These are phyloP conservation scores for Azemiops feae DNA, from an alignment of 2,113 vertebrate species.

Conservation along the genomic window DNA sequence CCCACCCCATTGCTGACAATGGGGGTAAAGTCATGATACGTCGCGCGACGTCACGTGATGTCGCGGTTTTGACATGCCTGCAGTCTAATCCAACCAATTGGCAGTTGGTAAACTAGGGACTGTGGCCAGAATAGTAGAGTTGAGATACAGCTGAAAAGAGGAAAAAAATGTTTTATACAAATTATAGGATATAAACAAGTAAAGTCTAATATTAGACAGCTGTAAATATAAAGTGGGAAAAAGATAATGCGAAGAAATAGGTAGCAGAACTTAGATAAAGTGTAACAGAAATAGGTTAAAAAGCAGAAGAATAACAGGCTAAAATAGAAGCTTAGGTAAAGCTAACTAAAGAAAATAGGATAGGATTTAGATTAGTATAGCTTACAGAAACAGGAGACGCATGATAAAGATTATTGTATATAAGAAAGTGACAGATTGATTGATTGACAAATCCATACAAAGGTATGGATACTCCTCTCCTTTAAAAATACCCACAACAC, in stretches of 20 bases:
- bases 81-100: neutral
- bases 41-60: too few species aligned
- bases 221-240: neutral
- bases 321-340: neutral
- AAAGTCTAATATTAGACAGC: neutral
- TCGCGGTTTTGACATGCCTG: too few species aligned
- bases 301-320: neutral
- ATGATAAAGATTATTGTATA: neutral
- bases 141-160: neutral
- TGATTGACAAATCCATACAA: neutral
- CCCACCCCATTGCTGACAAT: too few species aligned
- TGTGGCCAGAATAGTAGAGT: neutral
- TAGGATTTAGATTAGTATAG: neutral
- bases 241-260: neutral
- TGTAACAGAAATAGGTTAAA: neutral
- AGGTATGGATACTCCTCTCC: neutral
- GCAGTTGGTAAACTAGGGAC: neutral
- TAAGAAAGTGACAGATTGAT: neutral
- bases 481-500: neutral
- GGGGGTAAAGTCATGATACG: too few species aligned
- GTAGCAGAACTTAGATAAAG: neutral
- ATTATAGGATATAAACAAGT: neutral
- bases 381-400: neutral
- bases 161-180: neutral
- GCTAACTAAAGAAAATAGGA: neutral